Base-by-base conservation (phyloP, 1,140 invertebrate species). In the Matsumurasca onukii region DNA sequence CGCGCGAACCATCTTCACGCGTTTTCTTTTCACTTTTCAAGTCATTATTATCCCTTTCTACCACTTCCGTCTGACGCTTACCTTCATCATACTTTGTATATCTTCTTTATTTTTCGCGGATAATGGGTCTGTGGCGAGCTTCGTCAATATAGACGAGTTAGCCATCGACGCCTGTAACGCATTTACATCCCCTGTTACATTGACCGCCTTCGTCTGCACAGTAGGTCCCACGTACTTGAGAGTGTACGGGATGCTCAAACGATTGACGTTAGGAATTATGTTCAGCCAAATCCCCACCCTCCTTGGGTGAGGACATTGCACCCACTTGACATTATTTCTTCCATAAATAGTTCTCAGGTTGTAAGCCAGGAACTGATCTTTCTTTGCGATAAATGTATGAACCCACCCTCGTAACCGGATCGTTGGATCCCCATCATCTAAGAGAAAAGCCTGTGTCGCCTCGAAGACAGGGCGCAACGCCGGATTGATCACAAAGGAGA, bases 71-170 rank as follows among this genome's bases (percentile, higher is more conserved):
- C n/a, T n/a, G n/a, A n/a, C n/a, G n/a, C n/a, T n/a, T n/a, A n/a
- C n/a, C 39, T 45, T 45, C 39, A 45, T n/a, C n/a, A 45, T 45
- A n/a, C n/a, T 45, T 45, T 45, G 9, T 45, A 45, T 45, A 45
- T 45, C 39, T 9, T 9, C n/a, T 45, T 45, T 45, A n/a, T 45
- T 45, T 9, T 45, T n/a, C 39, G 39, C n/a, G 9, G 39, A 45
- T n/a, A 45, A 45, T 45, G n/a, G n/a, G n/a, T 45, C 39, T 12
- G 39, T 45, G n/a, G 39, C 39, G 9, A 45, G n/a, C n/a, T 45
- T 9, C n/a, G 39, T 12, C n/a, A 45, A 45, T 45, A 45, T 45
- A 12, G 39, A 12, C 9, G 9, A 12, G 39, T 45, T 45, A 45
- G 39, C 9, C 9, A 45, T n/a, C 9, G 9, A 12, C 39, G n/a